Conservation (phyloP, 2,113 vertebrate species). For the Enhydra lutris region DNA sequence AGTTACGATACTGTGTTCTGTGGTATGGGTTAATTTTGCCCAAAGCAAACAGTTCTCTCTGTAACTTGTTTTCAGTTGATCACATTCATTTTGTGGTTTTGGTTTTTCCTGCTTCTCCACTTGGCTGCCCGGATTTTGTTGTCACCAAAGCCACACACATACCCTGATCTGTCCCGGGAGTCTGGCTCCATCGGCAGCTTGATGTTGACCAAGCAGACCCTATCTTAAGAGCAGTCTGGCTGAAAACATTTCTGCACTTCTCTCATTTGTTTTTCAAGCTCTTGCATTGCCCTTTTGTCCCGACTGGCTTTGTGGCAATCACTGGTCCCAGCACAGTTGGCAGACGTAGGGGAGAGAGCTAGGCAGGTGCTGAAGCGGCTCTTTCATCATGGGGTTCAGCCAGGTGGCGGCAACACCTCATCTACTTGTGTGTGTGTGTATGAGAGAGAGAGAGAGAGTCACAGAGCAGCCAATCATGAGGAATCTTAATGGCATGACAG, state of each 20-base stretch:
- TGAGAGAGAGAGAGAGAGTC: background rate
- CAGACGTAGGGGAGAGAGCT: background rate
- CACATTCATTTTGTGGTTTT: background rate
- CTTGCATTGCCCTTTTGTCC: background rate
- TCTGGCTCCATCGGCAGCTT: background rate
- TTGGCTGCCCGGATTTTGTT: background rate
- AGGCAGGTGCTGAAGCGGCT: background rate
- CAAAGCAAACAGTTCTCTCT: background rate
- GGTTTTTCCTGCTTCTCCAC: background rate
- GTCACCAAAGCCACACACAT: background rate
- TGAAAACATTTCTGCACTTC: background rate
- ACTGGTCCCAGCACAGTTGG: background rate
- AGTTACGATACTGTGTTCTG: background rate
- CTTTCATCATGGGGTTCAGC: background rate
- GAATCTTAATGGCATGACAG: background rate
- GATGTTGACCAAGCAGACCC: background rate
- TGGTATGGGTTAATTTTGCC: background rate
- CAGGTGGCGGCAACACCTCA: background rate
- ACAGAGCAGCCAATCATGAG: background rate
- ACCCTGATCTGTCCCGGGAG: background rate
- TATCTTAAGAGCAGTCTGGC: background rate
- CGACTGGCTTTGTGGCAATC: accelerated
- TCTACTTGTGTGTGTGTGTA: background rate
- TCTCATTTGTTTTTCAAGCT: background rate
- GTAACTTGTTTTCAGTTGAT: background rate